Evolutionary conservation across 2,797 vertebrate species (phyloP), one percentile per base, ranked within the genome.

Genomic region (Galaxias olidus): DNA sequence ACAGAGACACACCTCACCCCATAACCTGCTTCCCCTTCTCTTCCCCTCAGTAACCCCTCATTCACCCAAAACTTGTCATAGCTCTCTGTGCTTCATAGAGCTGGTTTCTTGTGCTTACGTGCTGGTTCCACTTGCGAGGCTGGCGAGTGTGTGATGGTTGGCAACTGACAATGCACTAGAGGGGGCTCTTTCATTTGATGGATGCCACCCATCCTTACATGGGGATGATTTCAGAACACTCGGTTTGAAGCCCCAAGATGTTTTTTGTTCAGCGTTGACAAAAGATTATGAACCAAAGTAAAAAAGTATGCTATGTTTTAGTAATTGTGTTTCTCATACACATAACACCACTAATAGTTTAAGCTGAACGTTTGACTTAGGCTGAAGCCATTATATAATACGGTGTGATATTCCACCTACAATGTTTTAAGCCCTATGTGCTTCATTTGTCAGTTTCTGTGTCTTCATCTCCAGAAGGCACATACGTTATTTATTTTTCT

Each of bases 401-500:
- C 30, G 30, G 2, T 30, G 6, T 30, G 6, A 30, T 30, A 6
- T 30, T 30, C 30, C 30, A 30, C 30, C 30, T 6, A 30, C 30
- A 30, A 30, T 3, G 30, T 30, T 6, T 30, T 30, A 30, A 30
- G 30, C 30, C 30, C 30, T 30, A 30, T 3, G 30, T 30, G 30
- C 30, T 30, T 30, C 30, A 30, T 30, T 30, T 30, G 30, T 30
- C 30, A 30, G 6, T 30, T 30, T 30, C 30, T 30, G 30, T 2
- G 64, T 58, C 53, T 68, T 69, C 66, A 63, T 80, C 78, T 61
- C 58, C 57, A 69, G 74, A 74, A 60, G 42, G 59, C 17, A 8
- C 64, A 43, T 77, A 70, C 30, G 30, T n/a, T 30, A 30, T 87
- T 88, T 85, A 61, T 74, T 72, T 73, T 79, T 50, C 68, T 11